Percentiles rank a stretch among this genome's conserved stretches.
phyloP scores from a whole-genome alignment of 2,888 invertebrate species.

The Eudasyphora cyanicolor region DNA sequence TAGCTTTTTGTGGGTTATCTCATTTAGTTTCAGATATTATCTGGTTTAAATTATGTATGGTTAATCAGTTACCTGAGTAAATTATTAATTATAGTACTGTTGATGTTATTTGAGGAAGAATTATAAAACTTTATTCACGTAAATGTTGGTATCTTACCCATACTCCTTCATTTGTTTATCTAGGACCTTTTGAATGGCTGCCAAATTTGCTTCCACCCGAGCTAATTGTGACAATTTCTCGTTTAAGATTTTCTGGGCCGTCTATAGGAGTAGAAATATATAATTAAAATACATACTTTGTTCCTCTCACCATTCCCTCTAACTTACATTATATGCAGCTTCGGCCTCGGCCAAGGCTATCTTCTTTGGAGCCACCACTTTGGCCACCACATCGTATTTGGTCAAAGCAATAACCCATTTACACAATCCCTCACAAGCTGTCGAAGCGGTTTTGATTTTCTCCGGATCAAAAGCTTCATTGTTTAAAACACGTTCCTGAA shows the following conservation, averaged over 20 bases:
- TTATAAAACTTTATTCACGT: too few relatives aligned
- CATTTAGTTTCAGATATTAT: too few relatives aligned
- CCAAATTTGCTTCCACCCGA: conserved; percentile 80
- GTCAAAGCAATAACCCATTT: conserved; percentile 98
- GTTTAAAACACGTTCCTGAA: conserved; percentile 88
- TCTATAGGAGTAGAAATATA: conserved; percentile 60
- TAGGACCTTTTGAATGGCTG: conserved; percentile 84
- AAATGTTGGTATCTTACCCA: conserved; percentile 73
- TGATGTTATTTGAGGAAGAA: too few relatives aligned
- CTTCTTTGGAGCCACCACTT: conserved; percentile 95
- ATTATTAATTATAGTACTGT: too few relatives aligned
- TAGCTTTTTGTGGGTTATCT: too few relatives aligned
- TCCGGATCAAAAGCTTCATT: conserved; percentile 96
- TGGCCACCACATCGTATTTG: conserved; percentile 95
- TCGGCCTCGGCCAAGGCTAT: conserved; percentile 93
- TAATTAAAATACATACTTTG: background rate
- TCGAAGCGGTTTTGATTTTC: conserved; percentile 91
- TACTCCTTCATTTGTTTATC: conserved; percentile 82
- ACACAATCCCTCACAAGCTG: conserved; percentile 94
- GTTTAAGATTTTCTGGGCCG: conserved; percentile 84
- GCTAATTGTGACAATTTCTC: conserved; percentile 83
- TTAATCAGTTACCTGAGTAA: too few relatives aligned
- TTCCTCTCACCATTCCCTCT: background rate
- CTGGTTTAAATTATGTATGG: too few relatives aligned
- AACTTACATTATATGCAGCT: conserved; percentile 84